A percentile compares a stretch with the other conserved stretches of the same genome.
Conservation (phyloP, 2,888 invertebrate genomes). For the Acleris literana region DNA sequence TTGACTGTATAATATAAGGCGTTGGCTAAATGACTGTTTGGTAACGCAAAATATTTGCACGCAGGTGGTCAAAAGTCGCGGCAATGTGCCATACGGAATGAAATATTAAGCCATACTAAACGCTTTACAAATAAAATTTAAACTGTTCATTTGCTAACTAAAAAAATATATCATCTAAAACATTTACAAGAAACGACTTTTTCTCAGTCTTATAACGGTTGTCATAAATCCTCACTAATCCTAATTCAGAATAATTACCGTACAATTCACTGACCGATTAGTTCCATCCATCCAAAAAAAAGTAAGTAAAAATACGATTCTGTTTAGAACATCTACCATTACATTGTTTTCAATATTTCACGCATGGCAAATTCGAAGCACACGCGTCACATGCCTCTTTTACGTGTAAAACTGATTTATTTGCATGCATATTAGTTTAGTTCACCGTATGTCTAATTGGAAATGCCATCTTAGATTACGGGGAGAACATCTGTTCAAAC, state of each 20-base stretch:
- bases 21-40: slow-evolving; percentile 3
- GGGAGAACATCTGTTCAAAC: slow-evolving; percentile 20
- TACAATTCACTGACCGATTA: slow-evolving; percentile 22
- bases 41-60: slow-evolving; percentile 30
- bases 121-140: slow-evolving; percentile 22
- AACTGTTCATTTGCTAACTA: too few species aligned
- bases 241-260: not conserved
- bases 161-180: not conserved
- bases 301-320: not conserved
- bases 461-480: not conserved
- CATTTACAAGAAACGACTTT: too few species aligned
- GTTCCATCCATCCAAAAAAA: slow-evolving; percentile 7
- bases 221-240: not conserved
- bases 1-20: not conserved
- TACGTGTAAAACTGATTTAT: slow-evolving; percentile 23
- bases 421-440: slow-evolving; percentile 29
- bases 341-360: slow-evolving; percentile 7
- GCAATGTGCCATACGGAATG: slow-evolving; percentile 6
- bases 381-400: slow-evolving; percentile 14
- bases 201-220: not conserved
- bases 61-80: slow-evolving; percentile 18
- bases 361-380: slow-evolving; percentile 5
- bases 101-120: slow-evolving; percentile 8
- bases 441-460: slow-evolving; percentile 18
- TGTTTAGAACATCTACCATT: not conserved